Percentiles rank a stretch among this genome's conserved stretches.
Conservation (phyloP, 2,888 invertebrate genomes). For the Acrobasis consociella region DNA sequence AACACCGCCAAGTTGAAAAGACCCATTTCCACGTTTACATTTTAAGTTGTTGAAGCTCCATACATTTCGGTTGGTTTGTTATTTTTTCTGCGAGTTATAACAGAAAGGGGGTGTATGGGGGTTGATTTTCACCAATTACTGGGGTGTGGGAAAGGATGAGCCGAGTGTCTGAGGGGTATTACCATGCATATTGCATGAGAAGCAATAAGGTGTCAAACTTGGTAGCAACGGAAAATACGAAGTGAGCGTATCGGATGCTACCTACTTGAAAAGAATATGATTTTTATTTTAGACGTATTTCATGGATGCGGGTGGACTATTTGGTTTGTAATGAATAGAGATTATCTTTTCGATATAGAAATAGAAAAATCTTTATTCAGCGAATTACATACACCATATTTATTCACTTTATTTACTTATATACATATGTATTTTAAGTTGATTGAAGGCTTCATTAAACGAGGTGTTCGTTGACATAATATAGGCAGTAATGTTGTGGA, state of each 20-base stretch:
- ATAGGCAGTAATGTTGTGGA: no score
- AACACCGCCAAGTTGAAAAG: conserved; percentile 13
- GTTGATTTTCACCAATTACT: conserved; percentile 62
- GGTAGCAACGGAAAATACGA: conserved; percentile 46
- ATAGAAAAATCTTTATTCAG: no score
- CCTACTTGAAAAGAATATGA: conserved; percentile 14
- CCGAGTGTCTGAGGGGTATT: conserved; percentile 56
- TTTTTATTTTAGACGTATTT: conserved; percentile 16
- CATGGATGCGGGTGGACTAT: not conserved
- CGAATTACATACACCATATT: no score
- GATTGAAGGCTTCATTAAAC: no score
- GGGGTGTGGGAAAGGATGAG: conserved; percentile 40
- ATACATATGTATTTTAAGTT: no score
- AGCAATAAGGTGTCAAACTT: conserved; percentile 68
- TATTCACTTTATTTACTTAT: no score
- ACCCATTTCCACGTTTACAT: not conserved
- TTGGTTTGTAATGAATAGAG: not conserved
- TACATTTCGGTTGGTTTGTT: conserved; percentile 16
- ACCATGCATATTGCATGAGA: conserved; percentile 76
- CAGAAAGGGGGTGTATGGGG: conserved; percentile 40
- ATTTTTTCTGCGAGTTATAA: conserved; percentile 33
- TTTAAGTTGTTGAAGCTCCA: not conserved
- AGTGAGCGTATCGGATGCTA: conserved; percentile 15
- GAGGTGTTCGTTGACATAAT: no score
- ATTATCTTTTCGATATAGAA: not conserved